phyloP scores from a whole-genome alignment of 2,113 vertebrate genomes.

The Hepsetus odoe region DNA sequence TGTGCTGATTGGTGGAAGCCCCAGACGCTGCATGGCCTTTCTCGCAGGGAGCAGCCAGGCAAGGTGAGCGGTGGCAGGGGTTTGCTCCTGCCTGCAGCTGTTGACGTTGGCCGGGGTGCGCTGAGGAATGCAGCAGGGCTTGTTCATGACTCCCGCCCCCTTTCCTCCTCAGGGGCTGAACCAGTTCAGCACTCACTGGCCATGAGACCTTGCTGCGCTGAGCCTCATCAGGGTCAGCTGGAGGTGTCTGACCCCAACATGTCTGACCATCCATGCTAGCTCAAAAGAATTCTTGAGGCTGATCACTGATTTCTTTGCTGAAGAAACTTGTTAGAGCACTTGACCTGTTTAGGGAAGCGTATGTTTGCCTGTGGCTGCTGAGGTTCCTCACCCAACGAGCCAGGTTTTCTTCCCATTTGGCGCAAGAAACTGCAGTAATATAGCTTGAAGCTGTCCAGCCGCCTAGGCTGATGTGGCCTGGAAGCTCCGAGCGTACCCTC shows the following conservation, averaged over 20 bases:
- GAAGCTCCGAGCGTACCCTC: constrained; percentile 28
- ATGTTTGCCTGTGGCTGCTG: constrained; percentile 19
- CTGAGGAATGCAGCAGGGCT: constrained; percentile 58
- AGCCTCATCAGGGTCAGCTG: constrained; percentile 46
- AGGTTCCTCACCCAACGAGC: constrained; percentile 39
- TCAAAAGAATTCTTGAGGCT: constrained; percentile 35
- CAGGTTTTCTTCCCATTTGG: constrained; percentile 44
- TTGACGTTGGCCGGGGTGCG: constrained; percentile 54
- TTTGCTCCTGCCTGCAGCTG: constrained; percentile 50
- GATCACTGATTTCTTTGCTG: constrained; percentile 30
- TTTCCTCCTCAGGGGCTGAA: constrained; percentile 30
- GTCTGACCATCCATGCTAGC: constrained; percentile 32
- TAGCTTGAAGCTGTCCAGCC: constrained; percentile 31
- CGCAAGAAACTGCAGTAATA: constrained; percentile 30
- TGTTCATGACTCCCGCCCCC: constrained; percentile 42
- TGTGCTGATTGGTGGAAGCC: constrained; percentile 30
- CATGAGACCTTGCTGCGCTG: constrained; percentile 38
- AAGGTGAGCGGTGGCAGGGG: constrained; percentile 32
- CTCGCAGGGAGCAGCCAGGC: constrained; percentile 5
- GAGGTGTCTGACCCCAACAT: constrained; percentile 49
- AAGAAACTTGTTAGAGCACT: constrained; percentile 33
- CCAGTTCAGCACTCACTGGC: constrained; percentile 18
- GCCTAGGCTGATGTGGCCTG: constrained; percentile 9
- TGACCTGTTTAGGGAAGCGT: constrained; percentile 35
- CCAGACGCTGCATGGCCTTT: constrained; percentile 41